Conservation (phyloP, 1,140 invertebrate species). For the Triops longicaudatus region DNA sequence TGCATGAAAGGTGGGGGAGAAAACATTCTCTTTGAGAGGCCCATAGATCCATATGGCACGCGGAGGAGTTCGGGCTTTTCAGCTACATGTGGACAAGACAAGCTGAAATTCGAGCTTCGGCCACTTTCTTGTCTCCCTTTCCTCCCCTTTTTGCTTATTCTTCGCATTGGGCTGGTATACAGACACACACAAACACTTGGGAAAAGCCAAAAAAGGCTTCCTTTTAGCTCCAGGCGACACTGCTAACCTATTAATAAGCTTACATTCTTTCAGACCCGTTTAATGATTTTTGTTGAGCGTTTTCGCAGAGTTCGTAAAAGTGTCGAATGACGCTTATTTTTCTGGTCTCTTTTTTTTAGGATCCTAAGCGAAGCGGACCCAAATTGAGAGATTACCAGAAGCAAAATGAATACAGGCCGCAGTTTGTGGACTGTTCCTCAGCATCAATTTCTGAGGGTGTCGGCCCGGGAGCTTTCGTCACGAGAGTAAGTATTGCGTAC, state of each 20-base stretch:
- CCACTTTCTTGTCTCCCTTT: not conserved
- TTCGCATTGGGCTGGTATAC: not conserved
- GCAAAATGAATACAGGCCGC: not conserved
- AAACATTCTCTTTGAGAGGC: not conserved
- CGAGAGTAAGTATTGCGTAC: not conserved
- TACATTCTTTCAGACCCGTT: not conserved
- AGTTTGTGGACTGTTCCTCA: not conserved
- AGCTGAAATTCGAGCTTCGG: not conserved
- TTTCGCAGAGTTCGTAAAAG: not conserved
- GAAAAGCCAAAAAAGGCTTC: not conserved
- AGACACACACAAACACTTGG: not conserved
- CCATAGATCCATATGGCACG: constrained; percentile 1
- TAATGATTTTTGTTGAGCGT: constrained; percentile 3
- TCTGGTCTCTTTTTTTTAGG: not conserved
- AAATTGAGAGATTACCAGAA: not conserved
- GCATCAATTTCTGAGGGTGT: not conserved
- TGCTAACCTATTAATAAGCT: not conserved
- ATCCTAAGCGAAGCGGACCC: not conserved
- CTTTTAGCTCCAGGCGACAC: not conserved
- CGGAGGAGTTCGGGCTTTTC: not conserved
- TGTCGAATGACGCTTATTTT: not conserved
- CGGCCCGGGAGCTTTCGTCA: not conserved
- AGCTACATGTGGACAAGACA: constrained; percentile 1
- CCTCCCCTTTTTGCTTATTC: constrained; percentile 4
- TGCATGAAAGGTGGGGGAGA: not conserved